phyloP scores from a whole-genome alignment of 92 coral and sea anemone genomes.

The Porites lobata region DNA sequence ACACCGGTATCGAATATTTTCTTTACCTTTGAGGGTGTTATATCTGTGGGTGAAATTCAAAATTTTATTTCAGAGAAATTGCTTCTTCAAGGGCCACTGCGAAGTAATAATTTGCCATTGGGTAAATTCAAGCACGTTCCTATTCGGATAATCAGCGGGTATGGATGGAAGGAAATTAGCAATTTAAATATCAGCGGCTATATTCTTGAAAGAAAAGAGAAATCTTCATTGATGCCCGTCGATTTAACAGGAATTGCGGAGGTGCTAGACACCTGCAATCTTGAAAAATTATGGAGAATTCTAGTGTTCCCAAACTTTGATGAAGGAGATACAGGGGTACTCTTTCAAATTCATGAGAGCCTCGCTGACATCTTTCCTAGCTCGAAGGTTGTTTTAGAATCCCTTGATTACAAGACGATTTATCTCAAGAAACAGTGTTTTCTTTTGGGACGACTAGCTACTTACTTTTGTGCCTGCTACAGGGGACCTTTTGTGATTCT shows the following conservation, averaged over 20 bases:
- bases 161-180: conserved; percentile 79
- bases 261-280: background rate
- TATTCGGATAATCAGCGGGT: conserved; percentile 69
- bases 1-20: conserved; percentile 70
- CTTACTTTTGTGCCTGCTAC: conserved; percentile 74
- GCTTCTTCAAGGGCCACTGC: conserved; percentile 47
- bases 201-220: conserved; percentile 48
- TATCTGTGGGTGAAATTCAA: conserved; percentile 71
- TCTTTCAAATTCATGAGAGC: conserved; percentile 78
- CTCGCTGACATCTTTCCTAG: conserved; percentile 75
- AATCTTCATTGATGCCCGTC: background rate
- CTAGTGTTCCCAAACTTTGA: conserved; percentile 71
- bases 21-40: conserved; percentile 77
- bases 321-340: conserved; percentile 73
- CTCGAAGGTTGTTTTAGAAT: conserved; percentile 72
- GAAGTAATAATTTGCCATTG: conserved; percentile 38
- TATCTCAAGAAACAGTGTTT: conserved; percentile 78
- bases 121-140: conserved; percentile 74
- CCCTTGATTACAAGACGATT: conserved; percentile 87
- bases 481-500: conserved; percentile 78
- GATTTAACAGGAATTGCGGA: conserved; percentile 47
- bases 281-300: conserved; percentile 69
- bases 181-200: conserved; percentile 58
- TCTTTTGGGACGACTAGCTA: conserved; percentile 62
- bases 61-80: conserved; percentile 64